Conservation (phyloP, 2,888 invertebrate genomes). For the Sclerodermus sp. region DNA sequence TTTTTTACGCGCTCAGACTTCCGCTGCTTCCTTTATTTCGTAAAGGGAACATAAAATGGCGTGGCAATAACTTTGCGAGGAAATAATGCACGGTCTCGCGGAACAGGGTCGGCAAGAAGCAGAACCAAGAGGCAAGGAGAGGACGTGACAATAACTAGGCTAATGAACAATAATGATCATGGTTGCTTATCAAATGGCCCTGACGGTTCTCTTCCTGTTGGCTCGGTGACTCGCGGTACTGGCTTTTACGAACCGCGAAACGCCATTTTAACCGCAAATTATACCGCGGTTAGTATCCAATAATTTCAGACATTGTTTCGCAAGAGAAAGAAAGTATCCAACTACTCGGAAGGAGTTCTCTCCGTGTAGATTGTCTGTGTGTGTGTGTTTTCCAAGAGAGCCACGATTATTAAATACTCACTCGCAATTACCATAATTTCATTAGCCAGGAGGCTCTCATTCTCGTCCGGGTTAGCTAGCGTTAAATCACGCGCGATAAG, state of each 20-base stretch:
- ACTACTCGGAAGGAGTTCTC: too few relatives aligned
- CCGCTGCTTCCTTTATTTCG: too few relatives aligned
- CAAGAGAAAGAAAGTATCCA: not conserved
- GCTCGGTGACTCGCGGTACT: slow-evolving; percentile 22
- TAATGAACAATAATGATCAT: slow-evolving; percentile 39
- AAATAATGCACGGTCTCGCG: not conserved
- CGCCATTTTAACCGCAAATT: slow-evolving; percentile 20
- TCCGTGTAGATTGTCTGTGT: too few relatives aligned
- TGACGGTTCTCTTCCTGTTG: slow-evolving; percentile 40
- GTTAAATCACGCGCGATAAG: too few relatives aligned
- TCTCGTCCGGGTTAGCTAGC: too few relatives aligned
- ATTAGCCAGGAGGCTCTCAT: too few relatives aligned
- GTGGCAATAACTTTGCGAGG: slow-evolving; percentile 1
- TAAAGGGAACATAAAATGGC: too few relatives aligned
- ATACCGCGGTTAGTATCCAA: slow-evolving; percentile 14
- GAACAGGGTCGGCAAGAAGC: not conserved
- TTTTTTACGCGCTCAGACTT: too few relatives aligned
- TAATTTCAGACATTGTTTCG: slow-evolving; percentile 16
- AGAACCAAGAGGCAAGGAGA: slow-evolving; percentile 9
- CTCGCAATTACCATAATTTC: too few relatives aligned
- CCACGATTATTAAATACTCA: too few relatives aligned
- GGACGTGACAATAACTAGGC: slow-evolving; percentile 36
- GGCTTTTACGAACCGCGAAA: slow-evolving; percentile 33
- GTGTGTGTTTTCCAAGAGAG: too few relatives aligned
- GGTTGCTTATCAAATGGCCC: slow-evolving; percentile 41